Percentiles rank a stretch among this genome's conserved stretches.
These are phyloP conservation scores for Parotocinclus haroldoi DNA, from an alignment of 2,797 vertebrate species.

Conservation along the genomic window DNA sequence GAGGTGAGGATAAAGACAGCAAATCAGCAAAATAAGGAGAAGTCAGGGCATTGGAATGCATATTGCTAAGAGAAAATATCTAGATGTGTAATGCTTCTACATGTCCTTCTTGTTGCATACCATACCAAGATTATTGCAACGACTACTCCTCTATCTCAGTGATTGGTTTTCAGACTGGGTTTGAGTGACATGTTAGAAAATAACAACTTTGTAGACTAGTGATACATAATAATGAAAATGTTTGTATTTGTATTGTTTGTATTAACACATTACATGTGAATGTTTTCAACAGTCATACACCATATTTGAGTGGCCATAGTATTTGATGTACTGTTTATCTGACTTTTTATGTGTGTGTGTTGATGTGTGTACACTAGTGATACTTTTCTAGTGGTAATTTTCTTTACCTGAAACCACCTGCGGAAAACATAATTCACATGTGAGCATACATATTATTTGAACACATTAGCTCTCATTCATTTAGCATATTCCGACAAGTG, in stretches of 20 bases:
- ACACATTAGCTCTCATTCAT: neutral
- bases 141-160: neutral
- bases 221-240: too few relatives aligned
- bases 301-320: constrained; percentile 26
- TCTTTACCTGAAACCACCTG: neutral
- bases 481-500: neutral
- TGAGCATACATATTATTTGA: neutral
- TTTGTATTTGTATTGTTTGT: neutral
- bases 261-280: neutral
- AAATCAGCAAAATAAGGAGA: too few relatives aligned
- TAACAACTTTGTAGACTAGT: too few relatives aligned
- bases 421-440: constrained; percentile 1
- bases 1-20: constrained; percentile 53
- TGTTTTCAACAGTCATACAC: constrained; percentile 31
- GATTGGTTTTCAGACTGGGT: neutral
- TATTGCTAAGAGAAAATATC: too few relatives aligned
- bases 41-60: too few relatives aligned
- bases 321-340: constrained; percentile 38
- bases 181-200: too few relatives aligned
- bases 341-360: neutral
- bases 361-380: neutral
- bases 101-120: too few relatives aligned
- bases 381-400: too few relatives aligned
- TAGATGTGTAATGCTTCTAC: too few relatives aligned
- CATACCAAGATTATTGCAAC: too few relatives aligned